Conservation (phyloP, 2,888 invertebrate species). For the Caenorhabditis sp. region DNA sequence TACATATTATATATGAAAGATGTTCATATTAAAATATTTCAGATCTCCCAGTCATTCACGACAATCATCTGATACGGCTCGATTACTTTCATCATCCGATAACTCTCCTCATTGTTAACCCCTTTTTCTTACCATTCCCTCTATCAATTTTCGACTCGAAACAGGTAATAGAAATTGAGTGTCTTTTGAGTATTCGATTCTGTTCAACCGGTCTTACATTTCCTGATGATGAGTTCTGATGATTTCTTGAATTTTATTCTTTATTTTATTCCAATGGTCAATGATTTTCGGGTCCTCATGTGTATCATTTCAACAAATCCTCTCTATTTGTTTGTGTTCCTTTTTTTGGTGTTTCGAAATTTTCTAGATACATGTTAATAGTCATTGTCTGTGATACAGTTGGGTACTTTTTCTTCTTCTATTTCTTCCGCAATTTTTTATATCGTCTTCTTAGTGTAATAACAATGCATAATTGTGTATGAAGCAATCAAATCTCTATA, state of each 20-base stretch:
- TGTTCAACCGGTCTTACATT: not conserved
- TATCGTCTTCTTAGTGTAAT: not conserved
- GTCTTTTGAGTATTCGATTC: not conserved
- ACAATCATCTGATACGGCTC: slow-evolving; percentile 49
- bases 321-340: not conserved
- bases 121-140: not conserved
- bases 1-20: too few species aligned
- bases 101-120: slow-evolving; percentile 28
- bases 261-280: slow-evolving; percentile 3
- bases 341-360: not conserved
- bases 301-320: not conserved
- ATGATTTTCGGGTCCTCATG: slow-evolving; percentile 1
- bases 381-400: slow-evolving; percentile 1
- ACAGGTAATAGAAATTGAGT: not conserved
- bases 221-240: not conserved
- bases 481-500: not conserved
- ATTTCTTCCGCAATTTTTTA: not conserved
- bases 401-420: not conserved
- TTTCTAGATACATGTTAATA: not conserved
- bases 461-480: not conserved
- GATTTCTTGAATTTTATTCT: not conserved
- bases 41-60: slow-evolving; percentile 38
- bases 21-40: not conserved
- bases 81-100: slow-evolving; percentile 32
- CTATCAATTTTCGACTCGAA: not conserved